Base-by-base conservation (phyloP, 2,888 invertebrate species). In the Hipparchia semele region DNA sequence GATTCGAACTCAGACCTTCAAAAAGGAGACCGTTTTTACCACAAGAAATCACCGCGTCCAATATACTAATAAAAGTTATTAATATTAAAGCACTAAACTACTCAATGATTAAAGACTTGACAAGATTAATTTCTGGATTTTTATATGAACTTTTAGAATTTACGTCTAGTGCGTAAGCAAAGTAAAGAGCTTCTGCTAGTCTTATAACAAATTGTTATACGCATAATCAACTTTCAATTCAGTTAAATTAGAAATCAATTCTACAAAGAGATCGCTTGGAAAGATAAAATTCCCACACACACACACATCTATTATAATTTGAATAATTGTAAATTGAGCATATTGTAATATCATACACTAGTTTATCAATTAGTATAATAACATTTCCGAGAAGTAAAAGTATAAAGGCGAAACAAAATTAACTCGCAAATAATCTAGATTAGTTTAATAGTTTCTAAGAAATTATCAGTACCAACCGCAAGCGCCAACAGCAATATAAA, bases 401-500 rank as follows among this genome's bases (percentile, higher is more conserved):
- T 74, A 72, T 58, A 68, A 67, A 72, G 66, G 72, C 72, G 65
- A 72, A 72, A 73, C 71, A 70, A 76, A 77, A 74, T 77, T 76
- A 77, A 75, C 70, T 74, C 58, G 60, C 70, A 62, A 77, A 62
- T 74, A 73, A 78, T 77, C 75, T 79, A 75, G 75, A 78, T 75
- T 74, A 75, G 73, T 76, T 78, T 66, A 75, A 77, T 77, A 74
- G 77, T 68, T 70, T 69, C 76, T 72, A 69, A 75, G 74, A 79
- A 79, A 77, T 75, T 76, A 79, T 79, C 76, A 70, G 73, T 54
- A 60, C 62, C 69, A 46, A 69, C 75, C 70, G 70, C 75, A 65
- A 82, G 84, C 66, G 77, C 79, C 77, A 79, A 78, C 73, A 74
- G 75, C 75, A 70, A 82, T 83, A 84, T 82, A 84, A 82, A 84